These are phyloP conservation scores for Lasioglossum figueresi DNA, from an alignment of 2,888 invertebrate species.

Conservation along the genomic window DNA sequence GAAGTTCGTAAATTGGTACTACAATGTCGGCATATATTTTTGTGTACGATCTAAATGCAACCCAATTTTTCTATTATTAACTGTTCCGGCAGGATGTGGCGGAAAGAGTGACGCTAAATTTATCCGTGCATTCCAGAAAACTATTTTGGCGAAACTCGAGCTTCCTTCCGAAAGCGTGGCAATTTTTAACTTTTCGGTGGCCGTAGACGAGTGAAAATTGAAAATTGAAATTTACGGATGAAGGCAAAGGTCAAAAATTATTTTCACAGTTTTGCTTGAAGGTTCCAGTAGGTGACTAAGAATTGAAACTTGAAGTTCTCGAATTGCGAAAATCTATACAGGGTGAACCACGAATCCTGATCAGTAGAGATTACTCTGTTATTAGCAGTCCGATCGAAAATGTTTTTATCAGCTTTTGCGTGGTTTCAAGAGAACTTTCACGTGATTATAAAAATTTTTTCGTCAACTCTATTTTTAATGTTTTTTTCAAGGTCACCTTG, in stretches of 20 bases:
- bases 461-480: too few species aligned
- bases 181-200: background rate
- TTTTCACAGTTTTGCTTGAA: background rate
- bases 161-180: background rate
- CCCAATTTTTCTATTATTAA: slow-evolving; percentile 13
- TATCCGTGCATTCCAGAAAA: background rate
- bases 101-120: background rate
- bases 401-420: too few species aligned
- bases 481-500: too few species aligned
- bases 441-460: too few species aligned
- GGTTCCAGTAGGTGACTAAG: too few species aligned
- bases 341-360: too few species aligned
- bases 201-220: background rate
- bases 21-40: slow-evolving; percentile 9
- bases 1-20: background rate
- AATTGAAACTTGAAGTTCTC: background rate
- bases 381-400: too few species aligned
- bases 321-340: background rate
- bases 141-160: background rate
- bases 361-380: too few species aligned
- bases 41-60: slow-evolving; percentile 33
- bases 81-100: background rate
- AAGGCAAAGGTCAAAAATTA: background rate
- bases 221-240: background rate
- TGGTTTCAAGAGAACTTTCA: too few species aligned